Percentiles rank a stretch among this genome's conserved stretches.
Evolutionary conservation across 2,113 vertebrate species (phyloP).

Genomic region (Heterotilapia buettikoferi): DNA sequence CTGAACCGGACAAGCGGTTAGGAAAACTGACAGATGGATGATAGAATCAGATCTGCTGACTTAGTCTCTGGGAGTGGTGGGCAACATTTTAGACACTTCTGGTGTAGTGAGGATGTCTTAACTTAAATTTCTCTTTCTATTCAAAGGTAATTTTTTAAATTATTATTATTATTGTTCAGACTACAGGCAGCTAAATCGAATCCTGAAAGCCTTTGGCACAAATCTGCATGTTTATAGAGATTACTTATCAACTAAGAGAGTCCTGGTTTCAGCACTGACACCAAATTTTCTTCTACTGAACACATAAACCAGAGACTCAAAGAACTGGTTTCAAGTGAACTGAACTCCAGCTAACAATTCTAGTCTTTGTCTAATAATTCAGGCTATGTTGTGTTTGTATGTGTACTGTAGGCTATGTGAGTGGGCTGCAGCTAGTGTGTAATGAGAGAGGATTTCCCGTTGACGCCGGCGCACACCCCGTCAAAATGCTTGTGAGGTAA

Average conservation of each 20-base stretch:
- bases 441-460: not conserved
- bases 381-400: not conserved
- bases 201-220: not conserved
- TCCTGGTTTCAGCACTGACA: not conserved
- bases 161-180: not conserved
- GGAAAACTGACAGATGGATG: not conserved
- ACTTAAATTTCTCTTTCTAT: not conserved
- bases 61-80: not conserved
- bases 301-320: not conserved
- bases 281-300: not conserved
- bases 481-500: conserved; percentile 57
- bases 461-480: not conserved
- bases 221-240: not conserved
- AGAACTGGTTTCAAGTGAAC: not conserved
- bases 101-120: accelerated
- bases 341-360: not conserved
- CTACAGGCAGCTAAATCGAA: not conserved
- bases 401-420: not conserved
- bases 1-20: not conserved
- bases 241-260: not conserved
- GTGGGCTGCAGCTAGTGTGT: not conserved
- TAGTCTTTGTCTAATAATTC: not conserved
- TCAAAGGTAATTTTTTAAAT: accelerated
- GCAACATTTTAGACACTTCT: not conserved
- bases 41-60: not conserved